Evolutionary conservation across 1,140 invertebrate species (phyloP).

Genomic region (Portunus trituberculatus): DNA sequence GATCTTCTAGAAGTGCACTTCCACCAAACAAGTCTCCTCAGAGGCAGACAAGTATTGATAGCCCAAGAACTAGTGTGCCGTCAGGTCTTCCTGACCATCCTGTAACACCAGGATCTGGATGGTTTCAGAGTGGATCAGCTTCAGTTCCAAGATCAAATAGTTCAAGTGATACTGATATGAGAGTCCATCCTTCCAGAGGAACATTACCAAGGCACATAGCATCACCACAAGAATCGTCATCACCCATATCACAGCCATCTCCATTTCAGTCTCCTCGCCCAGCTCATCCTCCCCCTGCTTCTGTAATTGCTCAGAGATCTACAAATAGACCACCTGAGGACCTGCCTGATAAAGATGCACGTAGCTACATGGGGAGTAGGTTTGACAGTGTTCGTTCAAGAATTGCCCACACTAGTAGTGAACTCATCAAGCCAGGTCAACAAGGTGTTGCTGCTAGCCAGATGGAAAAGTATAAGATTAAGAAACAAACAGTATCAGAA

Average conservation of each 20-base stretch:
- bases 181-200: neutral
- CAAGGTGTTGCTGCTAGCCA: slow-evolving; percentile 62
- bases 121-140: slow-evolving; percentile 28
- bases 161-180: slow-evolving; percentile 59
- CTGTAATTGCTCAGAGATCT: neutral
- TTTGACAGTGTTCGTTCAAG: slow-evolving; percentile 58
- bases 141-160: slow-evolving; percentile 12
- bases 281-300: neutral
- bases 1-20: neutral
- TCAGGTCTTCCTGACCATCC: neutral
- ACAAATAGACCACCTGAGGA: slow-evolving; percentile 38
- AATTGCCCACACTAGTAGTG: slow-evolving; percentile 60
- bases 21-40: slow-evolving; percentile 28
- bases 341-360: slow-evolving; percentile 11
- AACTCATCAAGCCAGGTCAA: slow-evolving; percentile 68
- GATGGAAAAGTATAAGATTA: slow-evolving; percentile 67
- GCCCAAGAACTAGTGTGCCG: neutral
- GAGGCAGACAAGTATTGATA: slow-evolving; percentile 14
- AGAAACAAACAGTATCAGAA: slow-evolving; percentile 55
- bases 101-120: neutral
- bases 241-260: neutral
- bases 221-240: slow-evolving; percentile 21
- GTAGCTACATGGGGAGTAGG: slow-evolving; percentile 23
- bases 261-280: slow-evolving; percentile 25
- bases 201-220: neutral